Base-by-base conservation (phyloP, 2,888 invertebrate genomes). In the Helicoverpa assulta region DNA sequence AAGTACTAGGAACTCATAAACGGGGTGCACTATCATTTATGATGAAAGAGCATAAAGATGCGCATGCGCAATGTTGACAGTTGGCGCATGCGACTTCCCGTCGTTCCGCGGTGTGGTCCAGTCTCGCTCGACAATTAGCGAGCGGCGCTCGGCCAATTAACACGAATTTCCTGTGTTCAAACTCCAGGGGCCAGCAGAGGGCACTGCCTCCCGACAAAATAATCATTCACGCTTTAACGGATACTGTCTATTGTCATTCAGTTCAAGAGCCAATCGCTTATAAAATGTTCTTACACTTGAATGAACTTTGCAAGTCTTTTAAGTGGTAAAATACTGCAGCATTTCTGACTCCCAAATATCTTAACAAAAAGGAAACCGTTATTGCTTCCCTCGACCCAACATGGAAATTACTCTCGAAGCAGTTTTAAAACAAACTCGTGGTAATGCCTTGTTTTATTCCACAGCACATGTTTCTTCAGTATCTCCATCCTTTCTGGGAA, bases 161-260 rank as follows among this genome's bases (percentile, higher is more conserved):
- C 94, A 92, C 91, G 89, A 94, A 94, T 94, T 92, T 95, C 95
- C 95, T 94, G 95, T 93, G 92, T 86, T 88, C 89, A 88, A 89
- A 90, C 91, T 85, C 82, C 88, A 84, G 83, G 77, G 87, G 86
- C 85, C 89, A 86, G 61, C 84, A 78, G 89, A 88, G 91, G 90
- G 88, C 92, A 90, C 87, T 90, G 91, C 86, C 90, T 85, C 86
- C 82, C 80, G 78, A 84, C 86, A 83, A 86, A 77, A 81, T 78
- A 67, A 78, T 81, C 82, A 76, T 84, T 87, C 85, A 87, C 81
- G 81, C 70, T 82, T 82, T 76, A 82, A 78, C 81, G 81, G 75
- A 78, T 74, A 78, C 69, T 70, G 67, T 67, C 78, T 81, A 85
- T 84, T 84, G 86, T 84, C 80, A 73, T 72, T 71, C 26, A 57